phyloP scores from a whole-genome alignment of 2,888 invertebrate genomes.

The Parnassius orleans region DNA sequence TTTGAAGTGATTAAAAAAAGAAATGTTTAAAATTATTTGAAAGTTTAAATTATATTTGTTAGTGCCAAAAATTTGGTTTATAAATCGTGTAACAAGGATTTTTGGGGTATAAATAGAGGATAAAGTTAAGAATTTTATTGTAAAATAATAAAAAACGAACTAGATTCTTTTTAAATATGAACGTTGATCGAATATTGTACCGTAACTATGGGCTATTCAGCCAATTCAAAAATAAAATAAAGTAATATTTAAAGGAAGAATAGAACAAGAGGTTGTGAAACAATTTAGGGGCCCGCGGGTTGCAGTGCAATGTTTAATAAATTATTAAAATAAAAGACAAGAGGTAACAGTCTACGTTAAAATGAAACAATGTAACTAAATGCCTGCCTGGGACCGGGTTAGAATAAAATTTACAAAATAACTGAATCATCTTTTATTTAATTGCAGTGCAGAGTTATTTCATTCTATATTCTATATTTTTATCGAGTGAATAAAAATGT shows the following conservation, averaged over 20 bases:
- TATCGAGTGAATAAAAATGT: no score
- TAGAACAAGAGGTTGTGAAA: slow-evolving; percentile 72
- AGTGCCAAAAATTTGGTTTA: slow-evolving; percentile 78
- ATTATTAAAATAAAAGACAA: slow-evolving; percentile 53
- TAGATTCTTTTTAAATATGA: slow-evolving; percentile 70
- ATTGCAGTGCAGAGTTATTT: not conserved
- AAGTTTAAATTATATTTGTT: slow-evolving; percentile 73
- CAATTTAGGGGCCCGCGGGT: slow-evolving; percentile 58
- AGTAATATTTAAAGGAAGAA: slow-evolving; percentile 36
- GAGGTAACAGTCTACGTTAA: slow-evolving; percentile 61
- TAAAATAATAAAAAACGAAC: slow-evolving; percentile 73
- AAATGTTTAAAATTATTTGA: slow-evolving; percentile 48
- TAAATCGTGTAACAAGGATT: slow-evolving; percentile 69
- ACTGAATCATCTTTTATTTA: slow-evolving; percentile 38
- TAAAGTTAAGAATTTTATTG: slow-evolving; percentile 65
- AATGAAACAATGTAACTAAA: slow-evolving; percentile 52
- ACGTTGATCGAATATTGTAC: slow-evolving; percentile 51
- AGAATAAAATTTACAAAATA: slow-evolving; percentile 58
- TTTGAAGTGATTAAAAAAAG: slow-evolving; percentile 41
- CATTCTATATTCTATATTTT: not conserved
- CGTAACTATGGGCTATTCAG: slow-evolving; percentile 61
- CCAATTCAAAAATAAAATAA: no score
- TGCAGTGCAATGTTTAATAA: slow-evolving; percentile 60
- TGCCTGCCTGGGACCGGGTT: slow-evolving; percentile 70
- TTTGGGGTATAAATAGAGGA: slow-evolving; percentile 66